phyloP scores from a whole-genome alignment of 2,888 invertebrate genomes.

The Pandemis cinnamomeana region DNA sequence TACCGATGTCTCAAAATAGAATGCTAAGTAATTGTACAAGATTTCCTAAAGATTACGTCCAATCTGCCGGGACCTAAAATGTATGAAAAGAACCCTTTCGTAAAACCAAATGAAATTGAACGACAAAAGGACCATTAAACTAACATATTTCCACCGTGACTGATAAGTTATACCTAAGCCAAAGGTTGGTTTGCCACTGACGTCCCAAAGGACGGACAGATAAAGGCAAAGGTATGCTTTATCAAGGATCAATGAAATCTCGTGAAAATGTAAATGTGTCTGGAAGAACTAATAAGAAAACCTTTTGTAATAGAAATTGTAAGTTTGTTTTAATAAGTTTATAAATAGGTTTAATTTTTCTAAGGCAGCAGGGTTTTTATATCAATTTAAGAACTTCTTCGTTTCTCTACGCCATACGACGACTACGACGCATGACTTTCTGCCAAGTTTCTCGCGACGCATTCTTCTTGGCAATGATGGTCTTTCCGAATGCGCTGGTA shows the following conservation, averaged over 20 bases:
- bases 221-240: not conserved
- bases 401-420: too few relatives aligned
- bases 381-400: too few relatives aligned
- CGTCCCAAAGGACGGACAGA: not conserved
- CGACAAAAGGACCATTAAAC: conserved; percentile 2
- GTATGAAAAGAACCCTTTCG: conserved; percentile 1
- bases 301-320: too few relatives aligned
- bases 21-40: not conserved
- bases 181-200: not conserved
- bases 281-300: not conserved
- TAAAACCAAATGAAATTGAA: not conserved
- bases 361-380: too few relatives aligned
- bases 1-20: too few relatives aligned
- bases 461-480: too few relatives aligned
- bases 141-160: not conserved
- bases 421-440: too few relatives aligned
- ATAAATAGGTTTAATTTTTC: too few relatives aligned
- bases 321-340: too few relatives aligned
- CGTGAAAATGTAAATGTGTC: conserved; percentile 7
- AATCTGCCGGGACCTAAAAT: not conserved
- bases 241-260: not conserved
- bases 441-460: too few relatives aligned
- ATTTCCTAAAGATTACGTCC: not conserved
- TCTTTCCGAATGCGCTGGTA: too few relatives aligned
- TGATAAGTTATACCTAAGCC: not conserved